phyloP scores from a whole-genome alignment of 2,113 vertebrate species.

The Zosterops lateralis region DNA sequence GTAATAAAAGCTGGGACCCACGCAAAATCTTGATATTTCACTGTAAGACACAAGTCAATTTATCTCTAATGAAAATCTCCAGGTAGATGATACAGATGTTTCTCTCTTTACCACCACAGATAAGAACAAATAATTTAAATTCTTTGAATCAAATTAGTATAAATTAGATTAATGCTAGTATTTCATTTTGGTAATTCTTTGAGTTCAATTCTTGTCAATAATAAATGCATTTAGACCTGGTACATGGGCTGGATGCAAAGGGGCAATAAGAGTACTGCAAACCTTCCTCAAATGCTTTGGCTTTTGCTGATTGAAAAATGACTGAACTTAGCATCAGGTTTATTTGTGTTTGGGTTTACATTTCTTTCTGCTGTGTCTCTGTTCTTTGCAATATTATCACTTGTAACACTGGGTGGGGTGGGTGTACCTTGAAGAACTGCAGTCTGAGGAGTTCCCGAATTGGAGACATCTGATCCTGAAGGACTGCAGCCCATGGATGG shows the following conservation, averaged over 20 bases:
- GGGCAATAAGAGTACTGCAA: background rate
- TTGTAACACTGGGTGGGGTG: background rate
- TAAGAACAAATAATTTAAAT: background rate
- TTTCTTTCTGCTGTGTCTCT: background rate
- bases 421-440: background rate
- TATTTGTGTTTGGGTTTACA: background rate
- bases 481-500: background rate
- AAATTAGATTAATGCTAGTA: background rate
- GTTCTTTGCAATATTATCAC: background rate
- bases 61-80: no score
- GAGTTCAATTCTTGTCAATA: background rate
- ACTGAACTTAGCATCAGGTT: background rate
- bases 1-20: background rate
- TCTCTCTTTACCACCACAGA: accelerated
- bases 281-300: background rate
- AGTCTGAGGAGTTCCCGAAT: no score
- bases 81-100: background rate
- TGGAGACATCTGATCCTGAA: background rate
- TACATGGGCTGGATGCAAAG: background rate
- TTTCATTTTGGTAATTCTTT: background rate
- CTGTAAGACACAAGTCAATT: no score
- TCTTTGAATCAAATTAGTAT: background rate
- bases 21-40: background rate
- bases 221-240: background rate
- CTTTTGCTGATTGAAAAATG: background rate